Evolutionary conservation across 1,140 invertebrate species (phyloP).

Genomic region (Patella vulgata): DNA sequence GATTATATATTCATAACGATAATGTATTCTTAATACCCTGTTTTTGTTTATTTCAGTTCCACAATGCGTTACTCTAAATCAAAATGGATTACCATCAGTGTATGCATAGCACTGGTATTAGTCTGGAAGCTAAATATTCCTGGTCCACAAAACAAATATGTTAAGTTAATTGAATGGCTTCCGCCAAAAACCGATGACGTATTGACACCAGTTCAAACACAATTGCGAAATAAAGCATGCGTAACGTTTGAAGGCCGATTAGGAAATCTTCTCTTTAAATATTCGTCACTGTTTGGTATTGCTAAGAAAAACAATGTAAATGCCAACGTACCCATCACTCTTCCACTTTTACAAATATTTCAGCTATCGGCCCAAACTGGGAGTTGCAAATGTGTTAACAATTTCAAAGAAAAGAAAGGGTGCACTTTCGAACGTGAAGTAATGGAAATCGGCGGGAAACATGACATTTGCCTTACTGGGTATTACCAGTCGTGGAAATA

Average conservation of each 20-base stretch:
- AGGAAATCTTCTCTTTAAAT: conserved; percentile 56
- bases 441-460: conserved; percentile 22
- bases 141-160: too few species aligned
- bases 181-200: too few species aligned
- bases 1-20: too few species aligned
- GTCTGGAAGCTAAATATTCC: too few species aligned
- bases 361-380: conserved; percentile 38
- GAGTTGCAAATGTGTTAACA: conserved; percentile 17
- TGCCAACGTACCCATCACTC: conserved; percentile 33
- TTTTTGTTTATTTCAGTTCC: too few species aligned
- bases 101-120: too few species aligned
- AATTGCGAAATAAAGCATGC: too few species aligned
- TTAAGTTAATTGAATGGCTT: too few species aligned
- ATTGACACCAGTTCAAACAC: too few species aligned
- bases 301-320: conserved; percentile 45
- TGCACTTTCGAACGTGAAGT: conserved; percentile 25
- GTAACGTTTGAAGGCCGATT: conserved; percentile 41
- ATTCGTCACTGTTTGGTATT: conserved; percentile 41
- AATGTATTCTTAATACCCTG: too few species aligned
- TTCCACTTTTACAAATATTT: conserved; percentile 40
- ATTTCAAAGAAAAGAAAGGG: conserved; percentile 22
- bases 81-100: too few species aligned
- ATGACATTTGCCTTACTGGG: conserved; percentile 35
- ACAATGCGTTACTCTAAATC: too few species aligned
- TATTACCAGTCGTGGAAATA: conserved; percentile 57